Conservation (phyloP, 2,888 invertebrate genomes). For the Apocheima hispidaria region DNA sequence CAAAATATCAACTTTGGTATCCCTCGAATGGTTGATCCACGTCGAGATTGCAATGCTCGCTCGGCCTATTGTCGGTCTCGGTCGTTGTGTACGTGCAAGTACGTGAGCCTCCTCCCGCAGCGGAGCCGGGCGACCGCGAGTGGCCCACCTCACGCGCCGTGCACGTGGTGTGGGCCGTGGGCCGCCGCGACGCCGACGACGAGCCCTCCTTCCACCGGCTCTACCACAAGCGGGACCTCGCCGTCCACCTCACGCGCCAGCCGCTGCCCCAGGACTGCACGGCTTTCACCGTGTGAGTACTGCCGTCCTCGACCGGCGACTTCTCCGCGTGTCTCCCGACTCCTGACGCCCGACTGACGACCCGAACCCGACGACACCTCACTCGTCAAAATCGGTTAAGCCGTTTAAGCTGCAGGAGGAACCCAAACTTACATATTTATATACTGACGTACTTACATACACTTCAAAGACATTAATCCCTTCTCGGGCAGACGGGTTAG, state of each 20-base stretch:
- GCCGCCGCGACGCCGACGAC: slow-evolving; percentile 90
- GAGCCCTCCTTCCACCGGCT: slow-evolving; percentile 94
- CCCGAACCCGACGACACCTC: no score
- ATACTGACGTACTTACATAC: no score
- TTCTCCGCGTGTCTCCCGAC: no score
- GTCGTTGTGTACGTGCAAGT: neutral
- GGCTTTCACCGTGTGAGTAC: slow-evolving; percentile 87
- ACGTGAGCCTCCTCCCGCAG: slow-evolving; percentile 67
- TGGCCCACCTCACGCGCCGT: slow-evolving; percentile 88
- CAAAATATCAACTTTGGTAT: no score
- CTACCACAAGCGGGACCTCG: slow-evolving; percentile 90
- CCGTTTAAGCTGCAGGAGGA: no score
- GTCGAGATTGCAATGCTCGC: neutral
- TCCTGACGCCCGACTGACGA: no score
- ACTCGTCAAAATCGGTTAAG: no score
- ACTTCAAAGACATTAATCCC: no score
- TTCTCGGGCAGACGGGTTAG: no score
- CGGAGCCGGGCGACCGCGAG: slow-evolving; percentile 92
- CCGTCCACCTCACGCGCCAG: slow-evolving; percentile 88
- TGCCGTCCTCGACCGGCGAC: no score
- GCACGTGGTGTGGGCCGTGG: slow-evolving; percentile 94
- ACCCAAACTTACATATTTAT: no score
- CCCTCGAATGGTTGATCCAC: no score
- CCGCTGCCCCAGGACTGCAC: slow-evolving; percentile 90
- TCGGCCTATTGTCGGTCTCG: neutral